Evolutionary conservation across 2,797 vertebrate species (phyloP), one percentile per base, ranked within the genome.

Genomic region (Pseudomugil tenellus): DNA sequence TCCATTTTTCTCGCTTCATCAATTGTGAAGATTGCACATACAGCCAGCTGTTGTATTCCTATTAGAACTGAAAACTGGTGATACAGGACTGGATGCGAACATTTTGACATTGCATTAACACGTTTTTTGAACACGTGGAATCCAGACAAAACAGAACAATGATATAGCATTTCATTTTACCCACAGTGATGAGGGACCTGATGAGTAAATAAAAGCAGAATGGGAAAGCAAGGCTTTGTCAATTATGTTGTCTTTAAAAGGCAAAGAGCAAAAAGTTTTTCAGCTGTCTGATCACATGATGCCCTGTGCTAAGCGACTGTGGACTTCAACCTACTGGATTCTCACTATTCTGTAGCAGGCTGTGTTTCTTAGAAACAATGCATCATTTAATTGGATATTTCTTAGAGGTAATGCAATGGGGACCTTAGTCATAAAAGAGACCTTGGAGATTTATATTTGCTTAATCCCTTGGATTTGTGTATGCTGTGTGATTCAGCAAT

Each of bases 311-410:
- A 74, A 69, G 16, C 26, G 52, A 81, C 66, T 74, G 59, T 65
- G 76, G 67, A 78, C 70, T 52, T 81, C 52, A 66, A 59, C 70
- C 74, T 79, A 70, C 63, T 54, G 39, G 55, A 64, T 63, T 52
- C 74, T 74, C 60, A 67, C 65, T 72, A 68, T 63, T 71, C 58
- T 57, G 53, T 81, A 78, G 80, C 72, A 74, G 73, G 58, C 39
- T 66, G 70, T 84, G 88, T 86, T 79, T 88, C 74, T 81, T 68
- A 60, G 62, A 85, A 88, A 91, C 84, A 84, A 88, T 88, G 79
- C 77, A 86, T 91, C 85, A 87, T 91, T 92, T 91, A 92, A 89
- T 86, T 87, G 82, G 83, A 92, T 89, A 90, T 84, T 88, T 91
- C 84, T 89, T 85, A 67, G 77, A 87, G 74, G 79, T 79, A 80